Percentiles rank a stretch among this genome's conserved stretches.
Evolutionary conservation across 2,113 vertebrate genomes (phyloP).

Genomic region (Poeciliopsis prolifica): DNA sequence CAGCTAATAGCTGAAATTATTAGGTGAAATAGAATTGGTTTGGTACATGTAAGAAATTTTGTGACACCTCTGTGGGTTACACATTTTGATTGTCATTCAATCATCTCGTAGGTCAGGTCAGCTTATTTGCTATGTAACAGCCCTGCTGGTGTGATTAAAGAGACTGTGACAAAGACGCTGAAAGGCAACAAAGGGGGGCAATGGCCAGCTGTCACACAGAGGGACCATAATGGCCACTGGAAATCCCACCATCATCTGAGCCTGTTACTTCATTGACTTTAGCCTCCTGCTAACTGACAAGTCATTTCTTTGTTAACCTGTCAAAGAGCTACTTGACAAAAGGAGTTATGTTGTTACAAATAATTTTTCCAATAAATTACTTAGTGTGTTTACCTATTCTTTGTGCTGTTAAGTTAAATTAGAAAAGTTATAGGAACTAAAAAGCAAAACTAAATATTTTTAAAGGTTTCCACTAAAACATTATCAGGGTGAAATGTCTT

Average conservation of each 20-base stretch:
- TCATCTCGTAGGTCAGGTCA: slow-evolving; percentile 55
- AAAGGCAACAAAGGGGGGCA: slow-evolving; percentile 48
- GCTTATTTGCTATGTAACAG: slow-evolving; percentile 70
- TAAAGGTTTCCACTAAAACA: no score
- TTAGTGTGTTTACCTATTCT: not conserved
- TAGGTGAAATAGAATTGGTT: not conserved
- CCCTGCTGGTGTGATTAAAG: slow-evolving; percentile 71
- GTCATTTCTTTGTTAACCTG: slow-evolving; percentile 70
- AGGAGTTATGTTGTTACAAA: slow-evolving; percentile 57
- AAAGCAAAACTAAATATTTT: not conserved
- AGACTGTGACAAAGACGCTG: slow-evolving; percentile 69
- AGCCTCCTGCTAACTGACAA: slow-evolving; percentile 70
- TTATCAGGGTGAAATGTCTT: not conserved
- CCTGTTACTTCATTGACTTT: slow-evolving; percentile 57
- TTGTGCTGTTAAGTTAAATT: not conserved
- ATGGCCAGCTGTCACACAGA: slow-evolving; percentile 73
- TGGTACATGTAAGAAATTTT: slow-evolving; percentile 7
- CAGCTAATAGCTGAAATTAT: not conserved
- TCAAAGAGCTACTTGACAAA: slow-evolving; percentile 62
- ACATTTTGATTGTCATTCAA: slow-evolving; percentile 28
- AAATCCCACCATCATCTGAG: slow-evolving; percentile 65
- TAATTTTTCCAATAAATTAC: slow-evolving; percentile 28
- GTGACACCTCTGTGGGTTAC: slow-evolving; percentile 21
- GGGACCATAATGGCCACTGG: slow-evolving; percentile 62
- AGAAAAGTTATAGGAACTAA: not conserved